Base-by-base conservation (phyloP, 1,140 invertebrate species). In the Thrips palmi region DNA sequence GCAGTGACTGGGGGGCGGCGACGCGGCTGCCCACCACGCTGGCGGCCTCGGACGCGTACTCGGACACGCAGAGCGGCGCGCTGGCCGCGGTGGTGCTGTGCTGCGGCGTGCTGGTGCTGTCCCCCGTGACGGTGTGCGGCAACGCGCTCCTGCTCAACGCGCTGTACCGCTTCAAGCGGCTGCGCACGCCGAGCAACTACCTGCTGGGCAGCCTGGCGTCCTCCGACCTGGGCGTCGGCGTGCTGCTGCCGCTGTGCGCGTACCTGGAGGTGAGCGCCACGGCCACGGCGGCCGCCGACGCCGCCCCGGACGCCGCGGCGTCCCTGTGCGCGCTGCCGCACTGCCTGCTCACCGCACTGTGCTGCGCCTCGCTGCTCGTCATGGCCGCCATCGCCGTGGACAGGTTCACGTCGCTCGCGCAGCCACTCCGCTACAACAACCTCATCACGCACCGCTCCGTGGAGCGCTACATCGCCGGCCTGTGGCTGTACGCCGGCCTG, bases 181-280 rank as follows among this genome's bases (percentile, higher is more conserved):
- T 71, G 1, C 51, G 68, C 40, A 71, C 68, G 10, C 73, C 73
- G 0, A 76, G 74, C 36, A 83, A 82, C 53, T 69, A 70, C 41
- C 58, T 83, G 12, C 63, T 83, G n/a, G 65, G 75, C 30, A 77
- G 75, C 2, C 55, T 83, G 33, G 77, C 78, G 0, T 59, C 76
- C 20, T 72, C 73, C 4, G 79, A 83, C 52, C 59, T 80, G 12
- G 65, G 73, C n/a, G 70, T 81, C 19, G 78, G 74, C 0, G 56
- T 80, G 33, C 64, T 77, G 43, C 71, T 82, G 63, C 78, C 78
- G 0, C 62, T 77, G 12, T 68, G 69, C 0, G 61, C 71, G 36
- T 65, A 69, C 44, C 51, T 71, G 39, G 68, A 73, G 45, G 53
- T 71, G n/a, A 58, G 60, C 12, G 56, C 60, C 18, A 34, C 32